phyloP scores from a whole-genome alignment of 2,888 invertebrate species.

The Agriopis leucophaearia region DNA sequence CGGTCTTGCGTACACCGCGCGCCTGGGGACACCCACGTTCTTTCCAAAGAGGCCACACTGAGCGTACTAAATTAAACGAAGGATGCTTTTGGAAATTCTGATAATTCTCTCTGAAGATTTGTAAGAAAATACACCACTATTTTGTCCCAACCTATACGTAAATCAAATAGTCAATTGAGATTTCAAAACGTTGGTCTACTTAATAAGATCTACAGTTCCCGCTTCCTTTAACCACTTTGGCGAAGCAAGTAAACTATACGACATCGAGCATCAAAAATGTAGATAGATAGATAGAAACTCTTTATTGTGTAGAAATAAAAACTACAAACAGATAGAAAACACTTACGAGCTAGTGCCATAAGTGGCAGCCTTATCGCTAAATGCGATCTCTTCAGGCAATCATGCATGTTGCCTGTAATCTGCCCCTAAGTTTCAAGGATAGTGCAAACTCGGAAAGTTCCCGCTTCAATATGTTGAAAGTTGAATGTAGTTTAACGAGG shows the following conservation, averaged over 20 bases:
- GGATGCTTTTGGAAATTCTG: slow-evolving; percentile 4
- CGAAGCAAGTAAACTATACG: background rate
- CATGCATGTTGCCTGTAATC: no score
- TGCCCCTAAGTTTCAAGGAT: slow-evolving; percentile 7
- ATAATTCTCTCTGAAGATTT: slow-evolving; percentile 3
- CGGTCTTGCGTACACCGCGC: slow-evolving; percentile 27
- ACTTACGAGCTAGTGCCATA: no score
- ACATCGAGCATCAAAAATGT: background rate
- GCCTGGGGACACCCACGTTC: slow-evolving; percentile 25
- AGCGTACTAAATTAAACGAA: slow-evolving; percentile 13
- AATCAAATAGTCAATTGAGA: no score
- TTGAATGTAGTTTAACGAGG: slow-evolving; percentile 22
- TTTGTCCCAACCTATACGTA: no score
- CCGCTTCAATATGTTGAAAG: slow-evolving; percentile 16
- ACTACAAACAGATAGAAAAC: no score
- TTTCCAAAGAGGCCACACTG: slow-evolving; percentile 15
- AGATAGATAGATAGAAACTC: no score
- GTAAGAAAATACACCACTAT: background rate
- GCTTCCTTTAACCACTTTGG: background rate
- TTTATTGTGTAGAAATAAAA: no score
- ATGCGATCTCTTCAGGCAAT: no score
- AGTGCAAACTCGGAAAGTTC: background rate
- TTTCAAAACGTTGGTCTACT: no score
- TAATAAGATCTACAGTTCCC: background rate
- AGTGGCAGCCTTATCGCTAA: no score